Evolutionary conservation across 2,888 invertebrate genomes (phyloP).

Genomic region (Drosophila percnosoma): DNA sequence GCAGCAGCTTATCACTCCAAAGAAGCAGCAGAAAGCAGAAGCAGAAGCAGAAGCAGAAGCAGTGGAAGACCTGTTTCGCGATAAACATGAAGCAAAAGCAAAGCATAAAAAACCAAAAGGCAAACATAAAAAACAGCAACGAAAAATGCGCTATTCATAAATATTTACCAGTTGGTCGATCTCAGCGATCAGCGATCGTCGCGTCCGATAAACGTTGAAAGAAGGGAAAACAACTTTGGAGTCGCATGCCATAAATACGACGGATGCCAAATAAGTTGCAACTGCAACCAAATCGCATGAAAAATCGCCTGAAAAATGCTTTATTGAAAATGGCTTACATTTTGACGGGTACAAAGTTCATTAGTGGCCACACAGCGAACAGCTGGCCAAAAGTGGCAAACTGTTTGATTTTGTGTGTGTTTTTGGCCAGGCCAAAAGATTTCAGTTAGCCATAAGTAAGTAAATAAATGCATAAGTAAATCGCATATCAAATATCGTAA

Average conservation of each 20-base stretch:
- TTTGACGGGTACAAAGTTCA: constrained; percentile 47
- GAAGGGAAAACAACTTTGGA: constrained; percentile 71
- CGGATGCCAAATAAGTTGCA: constrained; percentile 49
- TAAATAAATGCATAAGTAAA: not conserved
- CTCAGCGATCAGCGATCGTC: constrained; percentile 62
- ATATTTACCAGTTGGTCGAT: constrained; percentile 62
- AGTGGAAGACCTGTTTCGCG: constrained; percentile 51
- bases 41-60: not conserved
- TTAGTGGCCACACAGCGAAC: constrained; percentile 19
- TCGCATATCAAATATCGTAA: not conserved
- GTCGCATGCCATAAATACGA: constrained; percentile 68
- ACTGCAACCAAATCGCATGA: constrained; percentile 44
- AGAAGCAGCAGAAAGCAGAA: not conserved
- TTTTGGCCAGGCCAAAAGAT: constrained; percentile 27
- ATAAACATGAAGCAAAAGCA: constrained; percentile 12
- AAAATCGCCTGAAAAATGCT: constrained; percentile 51
- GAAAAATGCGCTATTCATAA: constrained; percentile 66
- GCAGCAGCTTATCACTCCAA: constrained; percentile 34
- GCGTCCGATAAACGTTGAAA: constrained; percentile 58
- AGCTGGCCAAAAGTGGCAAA: constrained; percentile 31
- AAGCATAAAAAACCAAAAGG: not conserved
- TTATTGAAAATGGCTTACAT: constrained; percentile 48
- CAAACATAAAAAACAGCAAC: not conserved
- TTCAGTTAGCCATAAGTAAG: constrained; percentile 61
- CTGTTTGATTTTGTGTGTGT: constrained; percentile 11